Evolutionary conservation across 1,140 invertebrate species (phyloP).

Genomic region (Aradophagus sp.): DNA sequence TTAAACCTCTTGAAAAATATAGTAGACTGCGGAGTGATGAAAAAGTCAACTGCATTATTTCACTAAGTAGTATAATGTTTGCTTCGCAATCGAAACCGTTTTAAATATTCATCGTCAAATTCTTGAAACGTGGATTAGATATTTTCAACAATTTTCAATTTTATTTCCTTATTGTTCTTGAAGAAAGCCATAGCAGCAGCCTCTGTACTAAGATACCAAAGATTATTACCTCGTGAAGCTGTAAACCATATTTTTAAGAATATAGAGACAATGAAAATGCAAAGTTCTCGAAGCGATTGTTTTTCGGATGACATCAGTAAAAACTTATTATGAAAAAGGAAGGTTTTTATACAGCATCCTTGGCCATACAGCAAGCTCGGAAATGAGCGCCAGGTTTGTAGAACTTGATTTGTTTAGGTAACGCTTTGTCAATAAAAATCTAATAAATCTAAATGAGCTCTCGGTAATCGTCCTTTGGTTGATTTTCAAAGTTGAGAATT

Average conservation of each 20-base stretch:
- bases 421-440: not conserved
- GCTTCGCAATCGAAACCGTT: conserved; percentile 1
- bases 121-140: not conserved
- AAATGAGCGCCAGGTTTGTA: conserved; percentile 51
- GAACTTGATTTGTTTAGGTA: conserved; percentile 4
- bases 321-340: conserved; percentile 47
- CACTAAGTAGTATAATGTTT: conserved; percentile 2
- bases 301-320: conserved; percentile 30
- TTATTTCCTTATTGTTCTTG: conserved; percentile 10
- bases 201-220: conserved; percentile 45
- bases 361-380: conserved; percentile 63
- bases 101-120: conserved; percentile 12
- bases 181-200: conserved; percentile 19
- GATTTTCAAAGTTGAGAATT: conserved; percentile 7
- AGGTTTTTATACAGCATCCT: conserved; percentile 66
- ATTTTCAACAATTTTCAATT: conserved; percentile 18
- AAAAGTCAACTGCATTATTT: conserved; percentile 20
- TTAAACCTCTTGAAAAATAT: conserved; percentile 32
- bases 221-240: conserved; percentile 24
- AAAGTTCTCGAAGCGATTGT: conserved; percentile 42
- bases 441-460: not conserved
- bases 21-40: conserved; percentile 22
- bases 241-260: conserved; percentile 40
- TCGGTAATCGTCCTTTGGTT: not conserved
- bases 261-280: conserved; percentile 30